Conservation (phyloP, 2,888 invertebrate genomes). For the Epinotia brunnichana region DNA sequence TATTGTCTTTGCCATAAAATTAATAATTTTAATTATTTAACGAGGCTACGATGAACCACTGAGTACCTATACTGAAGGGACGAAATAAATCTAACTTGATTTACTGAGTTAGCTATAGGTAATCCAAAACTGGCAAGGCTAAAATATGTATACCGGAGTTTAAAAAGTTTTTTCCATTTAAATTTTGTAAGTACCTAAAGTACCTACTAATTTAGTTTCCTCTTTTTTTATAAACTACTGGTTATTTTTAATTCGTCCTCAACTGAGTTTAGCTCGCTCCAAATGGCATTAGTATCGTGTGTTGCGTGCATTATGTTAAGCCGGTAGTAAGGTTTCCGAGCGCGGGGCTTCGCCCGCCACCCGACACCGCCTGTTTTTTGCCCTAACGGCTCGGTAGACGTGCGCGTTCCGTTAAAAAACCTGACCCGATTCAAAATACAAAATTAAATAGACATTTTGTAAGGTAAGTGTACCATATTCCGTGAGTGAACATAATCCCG, state of each 20-base stretch:
- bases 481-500: too few relatives aligned
- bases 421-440: conserved; percentile 1
- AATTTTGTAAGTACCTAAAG: too few relatives aligned
- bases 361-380: conserved; percentile 50
- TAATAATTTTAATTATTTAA: too few relatives aligned
- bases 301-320: conserved; percentile 61
- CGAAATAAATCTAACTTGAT: too few relatives aligned
- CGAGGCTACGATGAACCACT: too few relatives aligned
- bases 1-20: too few relatives aligned
- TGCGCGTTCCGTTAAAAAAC: background rate
- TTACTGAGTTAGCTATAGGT: too few relatives aligned
- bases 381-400: conserved; percentile 10
- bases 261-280: conserved; percentile 33
- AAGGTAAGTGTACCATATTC: too few relatives aligned
- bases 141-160: too few relatives aligned
- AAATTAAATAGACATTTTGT: background rate
- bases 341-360: conserved; percentile 63
- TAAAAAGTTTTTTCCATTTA: too few relatives aligned
- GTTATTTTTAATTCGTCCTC: conserved; percentile 24
- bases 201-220: background rate
- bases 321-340: conserved; percentile 76
- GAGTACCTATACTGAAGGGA: too few relatives aligned
- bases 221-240: background rate
- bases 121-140: too few relatives aligned
- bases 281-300: conserved; percentile 56